Evolutionary conservation across 2,888 invertebrate genomes (phyloP), one percentile per base, ranked within the genome.

Genomic region (Coecobrya sp.): DNA sequence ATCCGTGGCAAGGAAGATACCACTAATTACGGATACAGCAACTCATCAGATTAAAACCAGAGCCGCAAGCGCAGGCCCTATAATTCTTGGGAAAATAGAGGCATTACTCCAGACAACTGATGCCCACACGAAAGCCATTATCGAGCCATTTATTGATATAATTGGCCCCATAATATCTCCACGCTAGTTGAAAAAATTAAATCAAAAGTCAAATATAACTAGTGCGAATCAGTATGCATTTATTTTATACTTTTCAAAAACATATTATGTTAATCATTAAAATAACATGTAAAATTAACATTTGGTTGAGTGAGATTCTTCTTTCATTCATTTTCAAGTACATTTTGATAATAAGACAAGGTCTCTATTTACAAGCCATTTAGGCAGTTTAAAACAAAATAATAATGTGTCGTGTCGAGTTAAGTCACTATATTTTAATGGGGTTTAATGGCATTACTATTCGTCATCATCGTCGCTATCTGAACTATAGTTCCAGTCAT

Each of bases 81-180:
- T 49, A 5, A 36, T 81, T n/a, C 81, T 65, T n/a, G 30, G 19
- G 13, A 8, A 65, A 65, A 52, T 81, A 7, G 30, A 13, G 3
- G 10, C 27, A 10, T 42, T 88, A 8, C 65, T 88, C 16, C 5
- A 11, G 0, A 45, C 11, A 7, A 65, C 49, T 13, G 81, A 88
- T 49, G 3, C 1, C 13, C 0, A 16, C 2, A 68, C 68, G 27
- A 25, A 81, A 42, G 19, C 22, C 1, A 88, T 88, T 3, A 16
- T 88, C 10, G 25, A 88, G 13, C 88, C 88, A 27, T 88, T 88
- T 62, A 0, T 88, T 81, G 88, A 88, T 13, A 88, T 79, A 19
- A n/a, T 65, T 0, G 65, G 62, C 16, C 79, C 30, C 5, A 65
- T 88, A 10, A 65, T 88, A 19, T 79, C 81, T 10, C 88, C 79